Conservation (phyloP, 2,797 vertebrate genomes). For the Myotis findleyi region DNA sequence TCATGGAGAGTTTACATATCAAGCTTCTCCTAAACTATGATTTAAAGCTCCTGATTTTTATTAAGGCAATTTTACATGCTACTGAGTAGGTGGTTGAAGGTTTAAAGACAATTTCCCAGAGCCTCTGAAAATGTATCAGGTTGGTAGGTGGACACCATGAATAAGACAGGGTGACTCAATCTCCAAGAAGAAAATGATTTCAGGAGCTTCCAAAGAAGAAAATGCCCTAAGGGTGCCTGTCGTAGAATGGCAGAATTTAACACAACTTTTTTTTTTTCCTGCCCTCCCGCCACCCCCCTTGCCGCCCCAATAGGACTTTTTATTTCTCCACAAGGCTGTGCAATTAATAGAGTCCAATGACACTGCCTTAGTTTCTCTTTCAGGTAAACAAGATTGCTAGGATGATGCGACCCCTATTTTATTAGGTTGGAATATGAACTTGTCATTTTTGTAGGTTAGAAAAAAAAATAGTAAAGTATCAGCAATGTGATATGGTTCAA, state of each 20-base stretch:
- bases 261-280: background rate
- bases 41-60: background rate
- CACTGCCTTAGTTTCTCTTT: background rate
- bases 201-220: background rate
- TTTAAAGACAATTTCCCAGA: background rate
- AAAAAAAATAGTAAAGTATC: background rate
- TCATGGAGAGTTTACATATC: background rate
- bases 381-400: background rate
- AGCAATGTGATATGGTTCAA: background rate
- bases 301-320: background rate
- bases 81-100: background rate
- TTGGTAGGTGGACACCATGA: background rate
- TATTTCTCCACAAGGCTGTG: background rate
- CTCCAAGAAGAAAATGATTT: conserved; percentile 6
- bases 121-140: background rate
- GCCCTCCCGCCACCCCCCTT: too few species aligned
- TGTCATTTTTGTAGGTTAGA: background rate
- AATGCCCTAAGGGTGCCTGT: background rate
- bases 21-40: background rate
- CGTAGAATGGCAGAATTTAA: background rate
- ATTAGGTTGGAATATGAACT: background rate
- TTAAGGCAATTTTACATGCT: background rate
- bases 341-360: background rate
- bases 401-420: background rate
- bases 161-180: background rate